Conservation (phyloP, 2,797 vertebrate genomes). For the Sebastes taczanowskii region DNA sequence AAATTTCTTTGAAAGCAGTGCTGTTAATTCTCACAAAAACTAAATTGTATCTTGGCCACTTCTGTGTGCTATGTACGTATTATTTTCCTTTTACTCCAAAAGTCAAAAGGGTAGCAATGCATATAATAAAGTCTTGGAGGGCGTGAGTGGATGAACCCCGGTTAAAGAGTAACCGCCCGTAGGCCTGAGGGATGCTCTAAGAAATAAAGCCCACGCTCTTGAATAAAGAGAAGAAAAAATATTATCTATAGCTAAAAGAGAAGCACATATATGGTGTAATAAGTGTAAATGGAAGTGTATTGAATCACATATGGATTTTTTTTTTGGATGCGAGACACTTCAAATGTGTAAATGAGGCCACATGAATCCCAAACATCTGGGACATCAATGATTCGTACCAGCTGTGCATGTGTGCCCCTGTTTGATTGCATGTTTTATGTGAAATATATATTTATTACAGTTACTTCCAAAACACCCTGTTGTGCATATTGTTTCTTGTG, state of each 20-base stretch:
- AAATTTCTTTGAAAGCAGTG: neutral
- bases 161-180: too few species aligned
- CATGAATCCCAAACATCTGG: neutral
- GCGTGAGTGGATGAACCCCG: too few species aligned
- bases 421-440: neutral
- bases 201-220: neutral
- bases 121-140: too few species aligned
- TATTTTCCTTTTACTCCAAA: neutral
- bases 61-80: neutral
- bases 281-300: neutral
- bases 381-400: neutral
- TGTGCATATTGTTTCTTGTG: neutral
- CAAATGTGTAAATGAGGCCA: neutral
- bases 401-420: neutral
- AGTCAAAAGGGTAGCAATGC: neutral
- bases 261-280: neutral
- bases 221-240: neutral
- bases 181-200: too few species aligned
- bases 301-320: neutral
- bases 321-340: neutral
- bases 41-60: neutral
- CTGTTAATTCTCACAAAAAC: neutral
- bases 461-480: neutral
- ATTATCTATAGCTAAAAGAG: neutral
- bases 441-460: neutral